Conservation (phyloP, 2,797 vertebrate species). For the Crocodylus rhombifer region DNA sequence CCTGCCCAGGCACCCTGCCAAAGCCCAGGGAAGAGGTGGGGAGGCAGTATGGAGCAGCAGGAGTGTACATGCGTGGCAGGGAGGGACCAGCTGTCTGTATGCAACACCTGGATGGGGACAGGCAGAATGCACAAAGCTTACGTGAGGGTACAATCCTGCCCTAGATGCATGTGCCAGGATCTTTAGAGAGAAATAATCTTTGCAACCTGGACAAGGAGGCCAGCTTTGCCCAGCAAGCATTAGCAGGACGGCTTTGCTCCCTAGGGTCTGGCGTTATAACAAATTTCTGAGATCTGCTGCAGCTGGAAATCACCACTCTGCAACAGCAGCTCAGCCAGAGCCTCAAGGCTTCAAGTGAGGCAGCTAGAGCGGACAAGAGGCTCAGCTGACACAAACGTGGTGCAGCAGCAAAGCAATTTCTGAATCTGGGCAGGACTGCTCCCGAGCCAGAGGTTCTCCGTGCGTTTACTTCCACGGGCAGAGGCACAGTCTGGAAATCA, state of each 20-base stretch:
- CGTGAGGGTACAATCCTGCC: not conserved
- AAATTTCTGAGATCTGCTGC: not conserved
- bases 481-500: not conserved
- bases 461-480: not conserved
- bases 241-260: not conserved
- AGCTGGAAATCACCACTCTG: not conserved
- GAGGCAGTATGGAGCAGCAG: not conserved
- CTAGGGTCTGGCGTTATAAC: not conserved
- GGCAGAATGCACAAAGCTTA: not conserved
- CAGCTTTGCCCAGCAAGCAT: not conserved
- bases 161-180: not conserved
- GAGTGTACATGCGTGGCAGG: not conserved
- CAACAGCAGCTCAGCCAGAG: not conserved
- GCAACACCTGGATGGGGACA: not conserved
- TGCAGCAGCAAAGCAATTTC: not conserved
- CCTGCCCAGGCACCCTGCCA: not conserved
- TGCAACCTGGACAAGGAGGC: not conserved
- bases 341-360: not conserved
- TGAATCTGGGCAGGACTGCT: not conserved
- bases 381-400: not conserved
- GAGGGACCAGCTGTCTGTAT: not conserved
- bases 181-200: too few relatives aligned
- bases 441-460: not conserved
- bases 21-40: not conserved
- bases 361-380: not conserved